Base-by-base conservation (phyloP, 2,888 invertebrate genomes). In the Andricus quercusramuli region DNA sequence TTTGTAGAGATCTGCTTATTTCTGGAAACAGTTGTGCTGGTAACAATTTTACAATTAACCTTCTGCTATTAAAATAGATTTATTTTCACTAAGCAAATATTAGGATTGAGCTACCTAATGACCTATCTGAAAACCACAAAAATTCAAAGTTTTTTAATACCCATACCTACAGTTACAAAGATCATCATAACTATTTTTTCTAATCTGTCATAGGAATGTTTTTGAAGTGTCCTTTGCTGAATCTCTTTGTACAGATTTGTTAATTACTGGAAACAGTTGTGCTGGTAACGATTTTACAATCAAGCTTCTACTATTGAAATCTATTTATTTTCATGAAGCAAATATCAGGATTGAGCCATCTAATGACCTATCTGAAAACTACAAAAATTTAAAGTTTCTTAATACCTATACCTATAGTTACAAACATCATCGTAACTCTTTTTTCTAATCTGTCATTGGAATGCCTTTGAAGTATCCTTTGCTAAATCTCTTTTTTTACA, bases 261-360 rank as follows among this genome's bases (percentile, higher is more conserved):
- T 37, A 74, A 74, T 74, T 56, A 32, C 74, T 56, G 51, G 70
- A 32, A 74, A 56, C 51, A 74, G 74, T 74, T 56, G 74, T 74
- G 32, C 41, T 13, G 41, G 41, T 29, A 74, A 74, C 56, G 59
- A 74, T 74, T 32, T 32, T 32, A 2, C 6, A 32, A 32, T 32
- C 4, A 32, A 32, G 0, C 32, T 32, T 32, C 32, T 32, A 4
- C 32, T 32, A 5, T 3, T 5, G 4, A 32, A 32, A 32, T 32
- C 2, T 5, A 6, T 32, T 37, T 37, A 37, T 37, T 37, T 37
- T 6, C 37, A 37, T 8, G 0, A 37, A 6, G 8, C 37, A 37
- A 37, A 37, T 37, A 37, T 37, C 1, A 6, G 37, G 37, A 37
- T 6, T n/a, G n/a, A n/a, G n/a, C n/a, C n/a, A n/a, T n/a, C 6